These are phyloP conservation scores for Anthoscopus minutus DNA, from an alignment of 2,113 vertebrate species.

Conservation along the genomic window DNA sequence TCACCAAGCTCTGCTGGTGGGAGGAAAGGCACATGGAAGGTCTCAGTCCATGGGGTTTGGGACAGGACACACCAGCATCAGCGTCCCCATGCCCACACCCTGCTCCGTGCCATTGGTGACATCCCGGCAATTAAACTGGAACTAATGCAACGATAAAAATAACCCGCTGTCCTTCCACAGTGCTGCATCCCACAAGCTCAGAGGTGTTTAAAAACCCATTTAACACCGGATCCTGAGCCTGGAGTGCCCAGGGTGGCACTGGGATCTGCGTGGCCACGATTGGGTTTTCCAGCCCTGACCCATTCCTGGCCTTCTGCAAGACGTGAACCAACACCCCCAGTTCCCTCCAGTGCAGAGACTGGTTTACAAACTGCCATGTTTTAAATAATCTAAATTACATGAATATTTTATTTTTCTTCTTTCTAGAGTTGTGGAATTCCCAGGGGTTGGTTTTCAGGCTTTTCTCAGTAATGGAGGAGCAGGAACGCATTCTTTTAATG, in stretches of 20 bases:
- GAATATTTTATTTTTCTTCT: background rate
- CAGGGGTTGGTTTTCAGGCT: constrained; percentile 1
- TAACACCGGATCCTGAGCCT: accelerated
- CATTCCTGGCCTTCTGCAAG: background rate
- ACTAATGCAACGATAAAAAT: background rate
- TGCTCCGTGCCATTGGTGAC: background rate
- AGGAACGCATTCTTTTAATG: background rate
- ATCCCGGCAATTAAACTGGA: background rate
- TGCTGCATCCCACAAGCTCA: background rate
- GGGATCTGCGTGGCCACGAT: accelerated
- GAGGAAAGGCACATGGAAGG: background rate
- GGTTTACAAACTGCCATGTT: background rate
- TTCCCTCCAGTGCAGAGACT: background rate
- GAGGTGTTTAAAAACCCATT: background rate
- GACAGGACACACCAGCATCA: background rate
- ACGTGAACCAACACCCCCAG: background rate
- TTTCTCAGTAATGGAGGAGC: background rate
- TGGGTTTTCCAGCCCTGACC: background rate
- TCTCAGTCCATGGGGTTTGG: accelerated
- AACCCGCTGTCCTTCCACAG: background rate
- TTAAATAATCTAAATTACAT: background rate
- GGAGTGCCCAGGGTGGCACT: background rate
- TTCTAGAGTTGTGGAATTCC: background rate
- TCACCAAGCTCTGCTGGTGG: background rate
- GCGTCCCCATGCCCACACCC: background rate